Evolutionary conservation across 2,888 invertebrate genomes (phyloP).

Genomic region (Cryptus armator): DNA sequence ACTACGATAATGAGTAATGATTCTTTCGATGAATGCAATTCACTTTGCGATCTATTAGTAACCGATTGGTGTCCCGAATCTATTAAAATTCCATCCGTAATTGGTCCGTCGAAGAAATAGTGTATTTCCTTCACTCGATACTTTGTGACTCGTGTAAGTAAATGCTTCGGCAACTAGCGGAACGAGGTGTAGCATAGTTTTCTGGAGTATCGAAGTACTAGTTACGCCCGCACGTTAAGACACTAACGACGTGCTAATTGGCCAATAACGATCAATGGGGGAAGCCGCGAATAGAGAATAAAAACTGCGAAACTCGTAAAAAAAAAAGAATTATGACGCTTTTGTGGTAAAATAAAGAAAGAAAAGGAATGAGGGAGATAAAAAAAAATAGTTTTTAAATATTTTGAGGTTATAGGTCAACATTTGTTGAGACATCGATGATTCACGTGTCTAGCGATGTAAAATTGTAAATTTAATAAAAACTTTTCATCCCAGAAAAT

Average conservation of each 20-base stretch:
- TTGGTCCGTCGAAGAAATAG: background rate
- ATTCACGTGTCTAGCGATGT: too few relatives aligned
- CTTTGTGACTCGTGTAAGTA: background rate
- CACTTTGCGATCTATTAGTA: background rate
- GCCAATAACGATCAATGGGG: slow-evolving; percentile 64
- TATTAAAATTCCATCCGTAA: background rate
- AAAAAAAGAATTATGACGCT: too few relatives aligned
- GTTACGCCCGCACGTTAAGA: slow-evolving; percentile 62
- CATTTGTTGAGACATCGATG: too few relatives aligned
- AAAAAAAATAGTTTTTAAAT: too few relatives aligned
- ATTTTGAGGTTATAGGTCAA: too few relatives aligned
- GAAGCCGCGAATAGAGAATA: slow-evolving; percentile 64
- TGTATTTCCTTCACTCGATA: background rate
- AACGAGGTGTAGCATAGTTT: slow-evolving; percentile 27
- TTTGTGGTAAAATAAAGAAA: too few relatives aligned
- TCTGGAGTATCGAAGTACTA: background rate
- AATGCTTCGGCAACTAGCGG: background rate
- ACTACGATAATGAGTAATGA: background rate
- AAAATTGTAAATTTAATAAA: too few relatives aligned
- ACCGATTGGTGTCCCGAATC: background rate
- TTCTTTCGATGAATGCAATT: background rate
- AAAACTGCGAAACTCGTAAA: slow-evolving; percentile 16
- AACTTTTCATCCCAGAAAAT: too few relatives aligned
- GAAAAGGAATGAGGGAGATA: too few relatives aligned
- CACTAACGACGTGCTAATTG: slow-evolving; percentile 67